Base-by-base conservation (phyloP, 1,140 invertebrate species). In the Coptotermes formosanus region DNA sequence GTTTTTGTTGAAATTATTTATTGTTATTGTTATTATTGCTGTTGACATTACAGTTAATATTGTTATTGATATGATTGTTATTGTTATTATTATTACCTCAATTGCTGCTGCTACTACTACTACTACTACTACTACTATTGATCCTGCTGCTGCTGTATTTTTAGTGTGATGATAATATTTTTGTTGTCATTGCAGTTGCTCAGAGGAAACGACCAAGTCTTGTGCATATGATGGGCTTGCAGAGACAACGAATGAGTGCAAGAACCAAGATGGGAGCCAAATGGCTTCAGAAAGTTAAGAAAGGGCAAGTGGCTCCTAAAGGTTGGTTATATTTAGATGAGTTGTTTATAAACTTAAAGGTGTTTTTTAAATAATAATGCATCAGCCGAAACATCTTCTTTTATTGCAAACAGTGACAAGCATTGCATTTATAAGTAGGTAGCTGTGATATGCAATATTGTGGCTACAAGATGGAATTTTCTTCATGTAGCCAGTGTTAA, bases 271-370 rank as follows among this genome's bases (percentile, higher is more conserved):
- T 96, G 89, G 96, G 96, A 9, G 95, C 95, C 82, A 97, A 96
- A 89, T 97, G 96, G 96, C 90, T 97, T 86, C 94, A 95, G 12
- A 97, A 96, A 91, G 95, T 97, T 85, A 96, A 96, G 89, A 95
- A 96, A 90, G 94, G 94, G 88, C 95, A 96, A 90, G 94, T 96
- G n/a, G 94, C 92, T 16, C 95, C 95, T 38, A 96, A 96, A 92
- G 93, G 93, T 93, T 81, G 64, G 83, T 25, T 19, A 55, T 55
- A 55, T 55, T 19, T 55, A 21, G 11, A 48, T 48, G 3, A 38
- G 38, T 38, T 38, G 38, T 38, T 38, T 48, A 4, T 55, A 55
- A 4, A 19, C 16, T 55, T 16, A 55, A 55, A 55, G 21, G 14
- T 55, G 4, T 55, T 4, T 55, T 55, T 55, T 55, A 55, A 55